Evolutionary conservation across 2,888 invertebrate species (phyloP), one percentile per base, ranked within the genome.

Genomic region (Apamea sordens): DNA sequence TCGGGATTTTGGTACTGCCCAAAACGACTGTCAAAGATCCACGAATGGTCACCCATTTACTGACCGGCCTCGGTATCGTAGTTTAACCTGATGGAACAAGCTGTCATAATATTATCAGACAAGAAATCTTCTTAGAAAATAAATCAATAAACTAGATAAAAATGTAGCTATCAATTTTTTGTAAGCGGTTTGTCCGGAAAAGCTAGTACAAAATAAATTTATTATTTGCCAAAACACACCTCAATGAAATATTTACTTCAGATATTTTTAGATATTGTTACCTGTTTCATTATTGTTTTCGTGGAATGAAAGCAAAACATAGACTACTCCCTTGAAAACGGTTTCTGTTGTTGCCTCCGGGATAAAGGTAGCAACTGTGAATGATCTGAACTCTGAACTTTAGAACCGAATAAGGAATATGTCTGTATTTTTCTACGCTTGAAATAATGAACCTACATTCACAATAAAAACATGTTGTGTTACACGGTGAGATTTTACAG

Each of bases 291-390:
- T 85, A 63, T 70, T 70, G 61, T 72, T 47, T 63, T 32, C 21
- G 41, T 41, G 47, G 18, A 77, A 82, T 82, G 82, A 59, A 86
- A 84, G 36, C 15, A 85, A 74, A 84, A 86, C 67, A 84, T 59
- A 50, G 82, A 44, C 28, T 64, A 68, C 71, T 61, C 59, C 56
- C 28, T 53, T 64, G 59, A 72, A 74, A 77, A 74, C 71, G 73
- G 73, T 67, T 67, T 68, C 21, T 41, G n/a, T 73, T 63, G 32
- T 72, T 72, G 76, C 80, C 82, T 73, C 61, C 44, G 10, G 78
- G 71, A 72, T 76, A 64, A 68, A 70, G 36, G 44, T 67, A 56
- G 10, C 44, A 70, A 50, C 68, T 65, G 77, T 70, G n/a, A 73
- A 67, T 71, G 64, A 70, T 80, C 70, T 84, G 80, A 73, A 81